Conservation (phyloP, 2,797 vertebrate species). For the Sardinella longiceps region DNA sequence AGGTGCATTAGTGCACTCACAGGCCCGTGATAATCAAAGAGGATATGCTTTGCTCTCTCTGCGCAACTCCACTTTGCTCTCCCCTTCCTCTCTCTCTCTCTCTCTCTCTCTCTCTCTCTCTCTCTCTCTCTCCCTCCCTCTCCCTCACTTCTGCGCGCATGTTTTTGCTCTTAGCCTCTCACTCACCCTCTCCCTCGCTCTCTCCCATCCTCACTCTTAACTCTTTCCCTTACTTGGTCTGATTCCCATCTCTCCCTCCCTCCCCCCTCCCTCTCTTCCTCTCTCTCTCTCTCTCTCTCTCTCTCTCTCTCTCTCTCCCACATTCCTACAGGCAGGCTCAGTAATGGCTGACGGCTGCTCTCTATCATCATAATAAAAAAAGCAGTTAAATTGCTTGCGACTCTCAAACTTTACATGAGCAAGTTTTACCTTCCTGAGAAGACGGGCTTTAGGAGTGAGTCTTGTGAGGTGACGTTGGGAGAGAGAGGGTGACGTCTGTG, state of each 20-base stretch:
- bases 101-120: conserved; percentile 9
- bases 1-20: conserved; percentile 77
- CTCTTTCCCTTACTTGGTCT: not conserved
- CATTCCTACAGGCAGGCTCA: not conserved
- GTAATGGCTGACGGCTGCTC: not conserved
- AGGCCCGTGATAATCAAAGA: conserved; percentile 66
- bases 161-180: not conserved
- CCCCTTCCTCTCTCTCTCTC: conserved; percentile 10
- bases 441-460: not conserved
- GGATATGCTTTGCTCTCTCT: conserved; percentile 60
- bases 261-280: not conserved
- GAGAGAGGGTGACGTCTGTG: not conserved
- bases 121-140: not conserved
- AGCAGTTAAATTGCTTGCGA: not conserved
- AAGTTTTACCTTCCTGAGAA: not conserved
- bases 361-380: not conserved
- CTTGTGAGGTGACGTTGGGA: not conserved
- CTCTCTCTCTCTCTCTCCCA: not conserved
- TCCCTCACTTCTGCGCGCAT: conserved; percentile 11
- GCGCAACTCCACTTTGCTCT: conserved; percentile 34
- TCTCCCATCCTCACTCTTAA: not conserved
- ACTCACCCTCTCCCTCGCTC: not conserved
- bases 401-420: not conserved
- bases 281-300: too few species aligned
- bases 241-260: not conserved